Base-by-base conservation (phyloP, 2,888 invertebrate genomes). In the Hirtodrosophila histrioides region DNA sequence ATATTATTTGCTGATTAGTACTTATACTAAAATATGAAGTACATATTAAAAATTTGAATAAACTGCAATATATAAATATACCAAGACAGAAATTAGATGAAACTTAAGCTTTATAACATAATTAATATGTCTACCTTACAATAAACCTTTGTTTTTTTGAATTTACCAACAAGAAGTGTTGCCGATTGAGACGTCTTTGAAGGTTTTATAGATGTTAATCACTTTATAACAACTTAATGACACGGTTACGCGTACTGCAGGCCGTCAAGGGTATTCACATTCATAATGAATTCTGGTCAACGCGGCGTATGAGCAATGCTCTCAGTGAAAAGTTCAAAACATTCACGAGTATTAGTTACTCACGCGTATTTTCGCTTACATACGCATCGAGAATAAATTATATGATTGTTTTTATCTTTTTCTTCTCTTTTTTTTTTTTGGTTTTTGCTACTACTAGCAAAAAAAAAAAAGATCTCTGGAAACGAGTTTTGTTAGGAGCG, bases 371-470 rank as follows among this genome's bases (percentile, higher is more conserved):
- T 62, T 51, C 29, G 27, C 36, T 60, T 75, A 56, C 51, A 46
- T 79, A 82, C 81, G 81, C 88, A 88, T 49, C 27, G 65, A 76
- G 88, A 86, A 82, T 88, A 88, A 80, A 86, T 82, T 86, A 86
- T 69, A 61, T 53, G 23, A 56, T 62, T 80, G 60, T 56, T 43
- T 40, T 39, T 60, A 35, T 29, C 11, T 64, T 56, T 55, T 55
- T 55, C 50, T 61, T 66, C 60, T 56, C 61, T 58, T 53, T 63
- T 56, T 50, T 40, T 50, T 53, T 31, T 33, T 53, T 33, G 73
- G 51, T 27, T 10, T 54, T 51, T 29, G 54, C 57, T 50, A 24
- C 12, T 40, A 27, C 27, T 27, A 5, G 27, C 27, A 27, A 27
- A 27, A 5, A 6, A 27, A 4, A 27, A 27, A 6, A 27, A 27